Conservation (phyloP, 35 echinoderm and acorn worm species). For the Lytechinus variegatus region DNA sequence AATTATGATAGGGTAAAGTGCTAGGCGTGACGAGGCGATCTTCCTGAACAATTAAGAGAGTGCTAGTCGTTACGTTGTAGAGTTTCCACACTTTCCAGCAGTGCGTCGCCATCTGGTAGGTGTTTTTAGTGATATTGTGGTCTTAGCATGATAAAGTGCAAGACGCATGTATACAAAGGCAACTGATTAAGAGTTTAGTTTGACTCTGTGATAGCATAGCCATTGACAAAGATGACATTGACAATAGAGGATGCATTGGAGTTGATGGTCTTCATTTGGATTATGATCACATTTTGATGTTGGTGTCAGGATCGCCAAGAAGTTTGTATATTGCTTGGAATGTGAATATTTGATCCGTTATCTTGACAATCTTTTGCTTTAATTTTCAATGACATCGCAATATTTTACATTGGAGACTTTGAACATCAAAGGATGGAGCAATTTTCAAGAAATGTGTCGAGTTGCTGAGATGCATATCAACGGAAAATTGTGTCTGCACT, state of each 20-base stretch:
- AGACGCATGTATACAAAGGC: not conserved
- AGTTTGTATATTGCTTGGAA: no score
- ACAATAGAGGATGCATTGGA: not conserved
- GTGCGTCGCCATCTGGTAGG: not conserved
- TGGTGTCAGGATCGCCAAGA: not conserved
- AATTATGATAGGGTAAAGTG: constrained; percentile 3
- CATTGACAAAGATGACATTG: no score
- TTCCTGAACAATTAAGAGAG: not conserved
- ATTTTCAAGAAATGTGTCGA: no score
- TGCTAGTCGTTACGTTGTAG: not conserved
- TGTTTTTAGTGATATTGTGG: not conserved
- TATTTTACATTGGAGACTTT: no score
- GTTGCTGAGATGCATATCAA: no score
- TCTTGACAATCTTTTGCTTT: no score
- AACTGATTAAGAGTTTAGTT: not conserved
- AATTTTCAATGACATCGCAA: no score
- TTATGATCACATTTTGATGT: not conserved
- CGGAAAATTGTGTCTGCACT: no score
- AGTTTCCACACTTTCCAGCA: not conserved
- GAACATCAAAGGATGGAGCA: no score
- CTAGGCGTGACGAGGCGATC: not conserved
- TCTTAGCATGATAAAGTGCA: not conserved
- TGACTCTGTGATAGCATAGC: no score
- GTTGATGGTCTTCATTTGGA: not conserved
- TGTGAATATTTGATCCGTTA: no score